phyloP scores from a whole-genome alignment of 1,140 invertebrate species.

The Drosophila subobscura region DNA sequence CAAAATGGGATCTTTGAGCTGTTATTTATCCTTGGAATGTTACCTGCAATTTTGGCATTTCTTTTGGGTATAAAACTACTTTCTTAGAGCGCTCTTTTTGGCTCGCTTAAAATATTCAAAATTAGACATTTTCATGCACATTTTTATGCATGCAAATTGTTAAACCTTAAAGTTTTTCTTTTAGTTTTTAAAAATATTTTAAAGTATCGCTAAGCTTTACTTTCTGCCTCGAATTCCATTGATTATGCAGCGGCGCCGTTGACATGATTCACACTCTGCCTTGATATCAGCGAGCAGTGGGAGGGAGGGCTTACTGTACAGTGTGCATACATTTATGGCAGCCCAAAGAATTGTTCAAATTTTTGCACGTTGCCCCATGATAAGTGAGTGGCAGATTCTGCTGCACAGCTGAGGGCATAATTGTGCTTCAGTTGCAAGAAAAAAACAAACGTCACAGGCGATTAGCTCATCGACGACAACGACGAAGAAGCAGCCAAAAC shows the following conservation, averaged over 20 bases:
- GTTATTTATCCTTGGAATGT: too few relatives aligned
- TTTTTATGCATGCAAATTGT: too few relatives aligned
- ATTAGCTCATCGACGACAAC: conserved; percentile 76
- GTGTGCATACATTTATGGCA: conserved; percentile 1
- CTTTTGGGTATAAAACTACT: too few relatives aligned
- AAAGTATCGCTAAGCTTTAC: not conserved
- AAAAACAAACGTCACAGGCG: conserved; percentile 65
- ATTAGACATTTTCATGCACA: too few relatives aligned
- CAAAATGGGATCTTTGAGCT: too few relatives aligned
- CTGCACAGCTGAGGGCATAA: conserved; percentile 60
- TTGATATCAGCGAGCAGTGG: conserved; percentile 7
- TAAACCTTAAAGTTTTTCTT: too few relatives aligned
- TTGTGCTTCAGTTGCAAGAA: conserved; percentile 76
- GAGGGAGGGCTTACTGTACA: conserved; percentile 8
- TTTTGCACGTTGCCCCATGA: conserved; percentile 60
- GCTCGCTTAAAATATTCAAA: too few relatives aligned
- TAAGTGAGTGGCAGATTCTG: conserved; percentile 28
- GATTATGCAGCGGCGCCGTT: conserved; percentile 10
- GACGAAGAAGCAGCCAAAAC: conserved; percentile 42
- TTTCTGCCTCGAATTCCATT: not conserved
- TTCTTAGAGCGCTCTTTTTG: too few relatives aligned
- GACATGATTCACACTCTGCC: conserved; percentile 31
- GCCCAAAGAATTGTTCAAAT: conserved; percentile 42
- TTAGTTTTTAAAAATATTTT: not conserved
- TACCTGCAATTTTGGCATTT: too few relatives aligned